Evolutionary conservation across 2,113 vertebrate genomes (phyloP), one percentile per base, ranked within the genome.

Genomic region (Gasterosteus nipponicus): DNA sequence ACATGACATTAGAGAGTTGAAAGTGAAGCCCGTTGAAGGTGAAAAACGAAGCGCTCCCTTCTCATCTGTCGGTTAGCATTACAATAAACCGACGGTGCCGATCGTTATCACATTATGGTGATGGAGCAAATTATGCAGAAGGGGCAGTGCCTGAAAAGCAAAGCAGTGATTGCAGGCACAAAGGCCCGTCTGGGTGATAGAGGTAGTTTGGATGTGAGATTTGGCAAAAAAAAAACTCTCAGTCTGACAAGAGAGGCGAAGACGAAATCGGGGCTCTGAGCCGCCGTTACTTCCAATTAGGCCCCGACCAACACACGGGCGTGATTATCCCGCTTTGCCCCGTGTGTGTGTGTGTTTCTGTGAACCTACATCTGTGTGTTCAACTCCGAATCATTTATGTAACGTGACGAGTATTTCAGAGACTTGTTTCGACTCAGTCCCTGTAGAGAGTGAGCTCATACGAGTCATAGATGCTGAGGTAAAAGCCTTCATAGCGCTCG

Each of bases 251-350:
- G 77, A 75, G 64, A 69, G 66, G 64, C 73, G 75, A 60, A 81
- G 69, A 79, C 70, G 39, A 83, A 83, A 89, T 87, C 80, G 57
- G 44, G 71, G 38, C 73, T 87, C 51, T 88, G 79, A 89, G 87
- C 77, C 81, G 6, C 74, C 67, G 70, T 80, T 83, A 74, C 80
- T 82, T 63, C 70, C 81, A 85, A 88, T 91, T 88, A 87, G 81
- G 68, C 75, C 67, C 73, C 44, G 19, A 73, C 74, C 76, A 54
- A 38, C 75, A 67, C 16, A 29, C 73, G 49, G 69, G 41, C 56
- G 58, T 31, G 73, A 81, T 83, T 75, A 87, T 84, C 80, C 74
- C 39, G 58, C 73, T 56, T 69, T 70, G 49, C 47, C 69, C 56
- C 12, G 19, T 74, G 69, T 68, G 41, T 54, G 67, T 42, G 46